Conservation (phyloP, 1,140 invertebrate species). For the Zaprionus ornatus region DNA sequence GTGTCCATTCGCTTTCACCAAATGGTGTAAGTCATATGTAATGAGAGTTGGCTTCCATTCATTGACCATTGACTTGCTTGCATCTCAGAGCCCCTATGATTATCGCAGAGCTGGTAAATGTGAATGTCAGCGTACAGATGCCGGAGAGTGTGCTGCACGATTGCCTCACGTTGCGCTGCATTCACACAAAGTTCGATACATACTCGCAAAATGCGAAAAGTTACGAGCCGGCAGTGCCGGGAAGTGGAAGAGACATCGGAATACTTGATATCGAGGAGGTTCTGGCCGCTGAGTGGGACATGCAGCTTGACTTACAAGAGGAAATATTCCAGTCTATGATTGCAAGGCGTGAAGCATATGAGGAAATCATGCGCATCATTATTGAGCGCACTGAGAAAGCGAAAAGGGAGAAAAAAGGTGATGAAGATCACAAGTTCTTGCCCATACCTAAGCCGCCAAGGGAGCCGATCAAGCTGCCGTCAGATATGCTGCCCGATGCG, state of each 20-base stretch:
- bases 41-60: too few species aligned
- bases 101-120: constrained; percentile 42
- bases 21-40: constrained; percentile 55
- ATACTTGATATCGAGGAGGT: constrained; percentile 54
- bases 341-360: constrained; percentile 43
- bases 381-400: constrained; percentile 35
- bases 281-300: constrained; percentile 58
- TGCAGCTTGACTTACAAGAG: constrained; percentile 55
- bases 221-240: constrained; percentile 22
- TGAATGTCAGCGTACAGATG: constrained; percentile 48
- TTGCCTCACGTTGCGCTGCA: constrained; percentile 63
- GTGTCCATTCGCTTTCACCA: constrained; percentile 63
- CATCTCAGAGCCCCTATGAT: constrained; percentile 47
- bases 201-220: constrained; percentile 67
- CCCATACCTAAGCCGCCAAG: constrained; percentile 55
- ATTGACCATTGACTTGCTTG: background rate
- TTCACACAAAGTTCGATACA: constrained; percentile 65
- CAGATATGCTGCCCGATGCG: constrained; percentile 56
- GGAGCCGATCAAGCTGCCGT: constrained; percentile 30
- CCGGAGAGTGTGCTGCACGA: constrained; percentile 56
- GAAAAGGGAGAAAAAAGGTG: constrained; percentile 25
- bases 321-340: constrained; percentile 41
- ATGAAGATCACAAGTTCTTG: background rate
- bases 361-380: constrained; percentile 49
- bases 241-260: constrained; percentile 39